Evolutionary conservation across 2,113 vertebrate species (phyloP), one percentile per base, ranked within the genome.

Genomic region (Larimichthys polyactis): DNA sequence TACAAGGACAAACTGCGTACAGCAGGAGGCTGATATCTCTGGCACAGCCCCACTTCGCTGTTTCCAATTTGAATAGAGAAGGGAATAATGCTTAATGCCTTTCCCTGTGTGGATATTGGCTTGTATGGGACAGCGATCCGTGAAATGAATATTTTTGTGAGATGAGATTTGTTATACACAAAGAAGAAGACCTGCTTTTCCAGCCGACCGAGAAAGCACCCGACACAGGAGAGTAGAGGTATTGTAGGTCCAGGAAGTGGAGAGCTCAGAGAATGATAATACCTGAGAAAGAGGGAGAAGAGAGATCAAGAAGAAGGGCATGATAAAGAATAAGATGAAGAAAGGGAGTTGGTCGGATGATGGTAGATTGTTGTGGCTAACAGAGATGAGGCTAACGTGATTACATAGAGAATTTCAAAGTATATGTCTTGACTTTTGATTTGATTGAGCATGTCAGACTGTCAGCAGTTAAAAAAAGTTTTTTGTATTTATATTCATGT

Each of bases 81-180:
- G 72, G 70, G 81, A 90, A 89, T 89, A 84, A 88, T 81, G 86
- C 88, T 71, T 90, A 90, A 91, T 90, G 87, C 87, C 86, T 89
- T 75, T 79, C 82, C 84, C 83, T 67, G 48, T 46, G 43, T 82
- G 84, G 75, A 90, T 90, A 92, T 91, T 78, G 84, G 86, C 87
- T 91, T 83, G 83, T 90, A 59, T 84, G 85, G 89, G 83, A 90
- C 87, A 90, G 82, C 73, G 85, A 93, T 86, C 91, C 84, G 72
- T 91, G 92, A 94, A 93, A 94, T 94, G 78, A 93, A 91, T 93
- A 90, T 94, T 93, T 91, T 90, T 87, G 79, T 63, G 84, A 87
- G 90, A 89, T 92, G 89, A 89, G 88, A 94, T 91, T 92, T 92
- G 85, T 88, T 88, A 80, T 54, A 85, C 79, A 80, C 79, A 59